Conservation (phyloP, 2,113 vertebrate species). For the Calidris pugnax region DNA sequence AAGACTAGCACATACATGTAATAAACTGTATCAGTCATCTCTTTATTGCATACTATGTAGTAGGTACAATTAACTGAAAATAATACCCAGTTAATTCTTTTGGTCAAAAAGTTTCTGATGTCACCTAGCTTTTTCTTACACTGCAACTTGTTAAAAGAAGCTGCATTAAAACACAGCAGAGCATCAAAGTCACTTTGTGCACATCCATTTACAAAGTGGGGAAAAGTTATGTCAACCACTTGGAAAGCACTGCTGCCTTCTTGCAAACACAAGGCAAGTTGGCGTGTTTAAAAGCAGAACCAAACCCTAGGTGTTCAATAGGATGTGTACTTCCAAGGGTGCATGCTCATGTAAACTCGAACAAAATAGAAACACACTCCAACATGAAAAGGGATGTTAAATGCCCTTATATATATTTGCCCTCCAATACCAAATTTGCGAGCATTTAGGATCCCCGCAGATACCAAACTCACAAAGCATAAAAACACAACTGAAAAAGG, state of each 20-base stretch:
- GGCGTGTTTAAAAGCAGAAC: not conserved
- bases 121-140: not conserved
- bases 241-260: not conserved
- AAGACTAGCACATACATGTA: not conserved
- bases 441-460: rapidly evolving
- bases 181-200: not conserved
- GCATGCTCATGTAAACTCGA: not conserved
- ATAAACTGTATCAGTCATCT: not conserved
- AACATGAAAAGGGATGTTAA: not conserved
- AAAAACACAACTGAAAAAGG: rapidly evolving
- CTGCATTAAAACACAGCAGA: not conserved
- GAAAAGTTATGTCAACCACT: not conserved
- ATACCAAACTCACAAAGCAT: no score
- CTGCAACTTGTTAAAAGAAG: not conserved
- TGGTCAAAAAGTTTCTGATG: not conserved
- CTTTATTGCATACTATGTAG: not conserved
- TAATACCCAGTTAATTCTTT: not conserved
- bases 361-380: not conserved
- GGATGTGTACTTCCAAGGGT: not conserved
- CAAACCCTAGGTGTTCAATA: not conserved
- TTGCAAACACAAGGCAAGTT: rapidly evolving
- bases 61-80: not conserved
- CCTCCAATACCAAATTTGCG: rapidly evolving
- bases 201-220: not conserved
- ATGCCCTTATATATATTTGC: rapidly evolving